Percentiles rank a stretch among this genome's conserved stretches.
Evolutionary conservation across 2,113 vertebrate genomes (phyloP).

Genomic region (Holacanthus passer): DNA sequence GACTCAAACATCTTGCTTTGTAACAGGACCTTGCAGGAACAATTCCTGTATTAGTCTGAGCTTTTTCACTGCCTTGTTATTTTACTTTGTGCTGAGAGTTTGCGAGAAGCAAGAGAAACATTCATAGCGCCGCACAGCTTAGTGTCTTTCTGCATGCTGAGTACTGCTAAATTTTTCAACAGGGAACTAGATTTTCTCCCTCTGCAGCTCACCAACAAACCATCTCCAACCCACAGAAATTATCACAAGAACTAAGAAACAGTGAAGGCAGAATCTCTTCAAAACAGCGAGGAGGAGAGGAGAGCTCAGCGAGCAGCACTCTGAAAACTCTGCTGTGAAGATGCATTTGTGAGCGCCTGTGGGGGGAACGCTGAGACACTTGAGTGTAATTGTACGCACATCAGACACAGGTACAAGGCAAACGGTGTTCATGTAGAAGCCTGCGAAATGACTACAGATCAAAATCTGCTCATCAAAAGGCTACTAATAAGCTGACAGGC

Average conservation of each 20-base stretch:
- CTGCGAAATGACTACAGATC: not conserved
- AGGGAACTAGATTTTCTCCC: constrained; percentile 65
- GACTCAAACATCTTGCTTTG: not conserved
- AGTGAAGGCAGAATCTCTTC: constrained; percentile 24
- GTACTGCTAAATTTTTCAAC: constrained; percentile 72
- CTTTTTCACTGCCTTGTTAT: constrained; percentile 20
- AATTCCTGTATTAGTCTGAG: not conserved
- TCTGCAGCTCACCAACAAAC: constrained; percentile 56
- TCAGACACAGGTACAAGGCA: not conserved
- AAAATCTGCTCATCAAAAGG: not conserved
- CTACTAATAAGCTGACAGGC: not conserved
- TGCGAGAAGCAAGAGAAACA: constrained; percentile 39
- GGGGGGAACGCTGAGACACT: constrained; percentile 16
- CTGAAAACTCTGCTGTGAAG: constrained; percentile 35
- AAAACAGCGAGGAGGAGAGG: constrained; percentile 23
- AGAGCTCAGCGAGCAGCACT: constrained; percentile 22
- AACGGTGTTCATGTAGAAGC: not conserved
- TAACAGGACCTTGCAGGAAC: not conserved
- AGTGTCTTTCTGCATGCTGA: constrained; percentile 34
- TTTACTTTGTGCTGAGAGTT: constrained; percentile 20
- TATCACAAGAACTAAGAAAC: constrained; percentile 39
- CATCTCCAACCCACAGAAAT: constrained; percentile 52
- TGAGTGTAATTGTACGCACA: not conserved
- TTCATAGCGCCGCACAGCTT: constrained; percentile 25
- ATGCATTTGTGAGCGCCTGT: constrained; percentile 10